phyloP scores from a whole-genome alignment of 2,888 invertebrate genomes.

The Cheilosia grossa region DNA sequence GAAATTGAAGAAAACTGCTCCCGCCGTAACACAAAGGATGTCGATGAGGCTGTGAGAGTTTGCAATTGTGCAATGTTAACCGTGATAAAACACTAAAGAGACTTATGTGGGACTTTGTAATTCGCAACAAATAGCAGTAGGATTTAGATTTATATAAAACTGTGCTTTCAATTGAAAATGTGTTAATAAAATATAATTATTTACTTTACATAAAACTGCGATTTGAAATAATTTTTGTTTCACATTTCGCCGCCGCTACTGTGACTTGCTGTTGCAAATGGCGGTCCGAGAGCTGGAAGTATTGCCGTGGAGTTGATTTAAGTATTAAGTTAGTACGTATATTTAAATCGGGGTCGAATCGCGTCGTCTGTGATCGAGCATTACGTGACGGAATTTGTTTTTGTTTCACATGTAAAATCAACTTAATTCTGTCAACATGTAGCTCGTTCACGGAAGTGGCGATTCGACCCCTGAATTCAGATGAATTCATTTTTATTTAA shows the following conservation, averaged over 20 bases:
- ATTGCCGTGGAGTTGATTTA: background rate
- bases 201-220: conserved; percentile 18
- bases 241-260: conserved; percentile 22
- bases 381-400: too few species aligned
- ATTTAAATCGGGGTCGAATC: too few species aligned
- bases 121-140: background rate
- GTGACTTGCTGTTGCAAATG: background rate
- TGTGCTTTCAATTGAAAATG: conserved; percentile 32
- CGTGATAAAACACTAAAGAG: conserved; percentile 23
- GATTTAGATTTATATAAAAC: conserved; percentile 10
- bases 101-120: background rate
- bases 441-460: too few species aligned
- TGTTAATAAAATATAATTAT: conserved; percentile 25
- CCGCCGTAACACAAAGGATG: conserved; percentile 40
- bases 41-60: conserved; percentile 48
- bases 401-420: too few species aligned
- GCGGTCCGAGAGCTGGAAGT: background rate
- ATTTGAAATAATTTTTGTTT: background rate
- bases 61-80: background rate
- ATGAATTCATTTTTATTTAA: too few species aligned
- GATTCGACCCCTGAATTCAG: too few species aligned
- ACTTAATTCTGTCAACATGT: too few species aligned
- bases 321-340: background rate
- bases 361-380: too few species aligned
- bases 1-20: conserved; percentile 33